A percentile compares a stretch with the other conserved stretches of the same genome.
Evolutionary conservation across 37 sponge, comb jelly and placozoan genomes (phyloP).

Genomic region (Petrosia ficiformis): DNA sequence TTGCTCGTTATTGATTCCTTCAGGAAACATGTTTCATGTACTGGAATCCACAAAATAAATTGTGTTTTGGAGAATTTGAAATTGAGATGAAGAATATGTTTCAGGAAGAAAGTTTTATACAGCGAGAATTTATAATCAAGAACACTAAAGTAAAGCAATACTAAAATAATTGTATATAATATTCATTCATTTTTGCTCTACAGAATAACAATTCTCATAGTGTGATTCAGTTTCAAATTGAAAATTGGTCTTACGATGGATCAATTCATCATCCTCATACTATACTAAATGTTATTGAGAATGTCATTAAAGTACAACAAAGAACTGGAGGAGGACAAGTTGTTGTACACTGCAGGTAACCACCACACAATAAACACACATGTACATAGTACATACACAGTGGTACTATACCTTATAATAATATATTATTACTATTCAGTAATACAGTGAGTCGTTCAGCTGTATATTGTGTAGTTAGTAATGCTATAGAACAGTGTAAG

Average conservation of each 20-base stretch:
- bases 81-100: constrained; percentile 26
- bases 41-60: constrained; percentile 44
- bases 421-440: constrained; percentile 13
- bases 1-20: too few relatives aligned
- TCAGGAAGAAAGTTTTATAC: constrained; percentile 24
- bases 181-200: background rate
- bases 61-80: constrained; percentile 20
- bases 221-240: constrained; percentile 11
- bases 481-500: constrained; percentile 65
- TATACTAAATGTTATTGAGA: constrained; percentile 3
- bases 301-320: background rate
- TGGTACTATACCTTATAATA: background rate
- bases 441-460: constrained; percentile 59
- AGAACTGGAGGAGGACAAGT: constrained; percentile 1
- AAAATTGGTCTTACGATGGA: background rate
- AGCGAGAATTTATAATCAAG: constrained; percentile 19
- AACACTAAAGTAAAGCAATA: background rate
- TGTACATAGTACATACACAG: background rate
- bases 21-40: constrained; percentile 64
- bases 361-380: too few relatives aligned
- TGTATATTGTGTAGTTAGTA: constrained; percentile 59
- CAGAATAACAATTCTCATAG: background rate
- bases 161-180: background rate
- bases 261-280: background rate
- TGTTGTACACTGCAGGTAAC: constrained; percentile 21